These are phyloP conservation scores for Aradophagus sp. DNA, from an alignment of 1,140 invertebrate genomes.

Conservation along the genomic window DNA sequence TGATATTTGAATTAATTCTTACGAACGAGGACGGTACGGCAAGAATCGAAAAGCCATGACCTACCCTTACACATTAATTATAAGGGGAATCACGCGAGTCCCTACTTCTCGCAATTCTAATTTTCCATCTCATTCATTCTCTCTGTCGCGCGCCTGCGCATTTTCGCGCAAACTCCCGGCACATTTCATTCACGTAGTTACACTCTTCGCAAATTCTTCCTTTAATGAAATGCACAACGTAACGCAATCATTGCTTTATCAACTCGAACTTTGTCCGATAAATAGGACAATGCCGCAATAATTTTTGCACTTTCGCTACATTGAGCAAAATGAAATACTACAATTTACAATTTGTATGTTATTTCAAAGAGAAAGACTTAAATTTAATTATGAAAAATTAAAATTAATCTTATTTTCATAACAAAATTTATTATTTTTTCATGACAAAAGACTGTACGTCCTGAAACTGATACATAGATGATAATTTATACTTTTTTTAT, in stretches of 20 bases:
- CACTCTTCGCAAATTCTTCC: conserved; percentile 60
- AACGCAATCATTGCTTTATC: conserved; percentile 16
- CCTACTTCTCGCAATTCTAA: conserved; percentile 58
- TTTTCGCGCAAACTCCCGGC: conserved; percentile 10
- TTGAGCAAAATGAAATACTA: too few relatives aligned
- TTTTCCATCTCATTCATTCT: conserved; percentile 55
- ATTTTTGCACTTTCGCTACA: too few relatives aligned
- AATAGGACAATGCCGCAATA: too few relatives aligned
- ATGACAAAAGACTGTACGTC: too few relatives aligned
- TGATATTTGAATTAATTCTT: conserved; percentile 68
- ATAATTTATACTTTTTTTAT: too few relatives aligned
- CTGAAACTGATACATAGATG: too few relatives aligned
- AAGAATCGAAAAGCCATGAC: conserved; percentile 63
- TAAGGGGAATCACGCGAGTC: conserved; percentile 68
- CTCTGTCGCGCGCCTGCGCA: conserved; percentile 40
- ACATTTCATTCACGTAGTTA: conserved; percentile 64
- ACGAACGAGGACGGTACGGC: conserved; percentile 58
- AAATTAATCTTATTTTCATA: too few relatives aligned
- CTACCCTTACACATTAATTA: conserved; percentile 75
- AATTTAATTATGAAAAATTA: too few relatives aligned
- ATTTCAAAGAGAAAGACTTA: too few relatives aligned
- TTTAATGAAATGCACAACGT: conserved; percentile 58
- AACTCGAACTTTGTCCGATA: conserved; percentile 5
- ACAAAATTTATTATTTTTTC: too few relatives aligned
- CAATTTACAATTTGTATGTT: too few relatives aligned